Evolutionary conservation across 2,888 invertebrate genomes (phyloP).

Genomic region (Drosophila parthenogenetica): DNA sequence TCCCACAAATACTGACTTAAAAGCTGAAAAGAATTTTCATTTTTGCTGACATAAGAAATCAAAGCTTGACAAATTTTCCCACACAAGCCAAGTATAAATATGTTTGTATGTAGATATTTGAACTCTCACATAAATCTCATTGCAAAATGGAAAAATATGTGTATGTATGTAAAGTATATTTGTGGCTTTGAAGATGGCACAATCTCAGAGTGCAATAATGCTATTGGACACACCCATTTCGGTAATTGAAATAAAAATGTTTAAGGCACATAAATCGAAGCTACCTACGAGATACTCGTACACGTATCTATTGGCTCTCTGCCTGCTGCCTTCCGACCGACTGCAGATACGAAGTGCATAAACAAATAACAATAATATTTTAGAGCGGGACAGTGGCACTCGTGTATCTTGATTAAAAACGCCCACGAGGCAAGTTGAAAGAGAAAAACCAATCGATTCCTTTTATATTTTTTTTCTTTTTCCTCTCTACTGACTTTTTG

Average conservation of each 20-base stretch:
- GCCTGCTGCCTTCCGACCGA: conserved; percentile 7
- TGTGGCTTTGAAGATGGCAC: conserved; percentile 20
- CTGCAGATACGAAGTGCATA: conserved; percentile 42
- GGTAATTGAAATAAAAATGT: conserved; percentile 62
- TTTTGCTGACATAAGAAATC: conserved; percentile 4
- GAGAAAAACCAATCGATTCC: conserved; percentile 49
- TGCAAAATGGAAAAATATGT: conserved; percentile 1
- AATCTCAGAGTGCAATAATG: conserved; percentile 35
- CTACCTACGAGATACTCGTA: conserved; percentile 23
- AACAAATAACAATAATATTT: conserved; percentile 67
- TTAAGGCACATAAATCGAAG: conserved; percentile 48
- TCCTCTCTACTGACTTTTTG: neutral
- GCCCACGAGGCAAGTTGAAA: conserved; percentile 49
- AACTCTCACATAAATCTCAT: conserved; percentile 15
- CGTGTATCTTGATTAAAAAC: conserved; percentile 67
- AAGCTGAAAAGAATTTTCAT: neutral
- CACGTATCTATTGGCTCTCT: conserved; percentile 3
- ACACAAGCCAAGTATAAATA: neutral
- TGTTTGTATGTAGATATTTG: neutral
- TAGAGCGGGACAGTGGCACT: conserved; percentile 42
- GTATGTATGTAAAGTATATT: conserved; percentile 1
- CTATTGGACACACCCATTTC: conserved; percentile 48
- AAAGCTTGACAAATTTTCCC: conserved; percentile 3
- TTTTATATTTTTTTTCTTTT: conserved; percentile 1
- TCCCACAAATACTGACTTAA: neutral